Conservation (phyloP, 2,797 vertebrate species). For the Pseudopleuronectes americanus region DNA sequence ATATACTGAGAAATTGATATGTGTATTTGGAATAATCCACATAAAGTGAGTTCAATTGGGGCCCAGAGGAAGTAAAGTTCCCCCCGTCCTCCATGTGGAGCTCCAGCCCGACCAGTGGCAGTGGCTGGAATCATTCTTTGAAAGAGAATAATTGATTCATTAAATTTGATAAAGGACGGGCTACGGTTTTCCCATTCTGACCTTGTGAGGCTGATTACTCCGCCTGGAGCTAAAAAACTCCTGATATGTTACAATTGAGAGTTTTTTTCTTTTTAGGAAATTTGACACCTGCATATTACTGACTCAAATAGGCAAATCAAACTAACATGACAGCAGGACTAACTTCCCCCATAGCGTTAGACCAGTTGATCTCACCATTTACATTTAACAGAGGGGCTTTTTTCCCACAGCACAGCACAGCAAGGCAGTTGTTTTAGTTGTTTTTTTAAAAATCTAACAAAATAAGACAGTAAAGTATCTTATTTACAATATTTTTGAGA, state of each 20-base stretch:
- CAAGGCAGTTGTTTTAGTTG: neutral
- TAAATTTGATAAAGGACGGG: slow-evolving; percentile 33
- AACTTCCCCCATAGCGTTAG: neutral
- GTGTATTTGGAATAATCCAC: neutral
- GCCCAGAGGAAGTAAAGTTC: neutral
- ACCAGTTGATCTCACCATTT: neutral
- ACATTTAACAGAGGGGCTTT: neutral
- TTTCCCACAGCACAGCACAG: neutral
- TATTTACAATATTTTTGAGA: neutral
- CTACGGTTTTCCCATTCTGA: slow-evolving; percentile 38
- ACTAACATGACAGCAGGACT: neutral
- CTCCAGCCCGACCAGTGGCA: neutral
- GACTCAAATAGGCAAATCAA: slow-evolving; percentile 17
- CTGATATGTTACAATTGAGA: slow-evolving; percentile 32
- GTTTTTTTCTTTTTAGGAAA: slow-evolving; percentile 20
- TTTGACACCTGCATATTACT: slow-evolving; percentile 22
- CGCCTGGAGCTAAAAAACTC: slow-evolving; percentile 45
- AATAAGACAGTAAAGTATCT: neutral
- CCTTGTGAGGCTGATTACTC: slow-evolving; percentile 47
- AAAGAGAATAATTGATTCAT: slow-evolving; percentile 51
- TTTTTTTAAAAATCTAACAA: neutral
- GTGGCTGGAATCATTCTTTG: slow-evolving; percentile 23
- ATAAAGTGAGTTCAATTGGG: neutral
- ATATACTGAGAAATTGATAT: neutral
- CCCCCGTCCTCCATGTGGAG: neutral